These are phyloP conservation scores for Micromussa lordhowensis DNA, from an alignment of 92 coral and sea anemone genomes.

Conservation along the genomic window DNA sequence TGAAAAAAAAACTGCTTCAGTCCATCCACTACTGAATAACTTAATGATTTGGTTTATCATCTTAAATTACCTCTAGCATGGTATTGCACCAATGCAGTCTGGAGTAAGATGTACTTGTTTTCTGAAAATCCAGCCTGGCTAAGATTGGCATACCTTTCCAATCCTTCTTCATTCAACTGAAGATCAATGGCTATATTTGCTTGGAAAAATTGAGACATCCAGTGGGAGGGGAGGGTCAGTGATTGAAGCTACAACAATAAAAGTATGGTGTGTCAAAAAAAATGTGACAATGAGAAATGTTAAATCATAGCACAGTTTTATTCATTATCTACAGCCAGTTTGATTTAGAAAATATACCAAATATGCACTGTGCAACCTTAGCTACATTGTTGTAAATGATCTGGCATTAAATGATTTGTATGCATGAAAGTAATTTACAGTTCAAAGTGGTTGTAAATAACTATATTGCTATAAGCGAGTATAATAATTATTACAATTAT, in stretches of 20 bases:
- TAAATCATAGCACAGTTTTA: no score
- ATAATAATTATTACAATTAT: no score
- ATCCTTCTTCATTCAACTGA: constrained; percentile 84
- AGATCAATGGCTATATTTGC: constrained; percentile 91
- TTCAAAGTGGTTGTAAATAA: no score
- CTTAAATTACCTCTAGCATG: constrained; percentile 83
- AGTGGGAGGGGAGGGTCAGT: constrained; percentile 84
- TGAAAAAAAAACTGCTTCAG: no score
- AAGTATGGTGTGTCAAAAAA: not conserved
- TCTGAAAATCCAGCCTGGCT: constrained; percentile 88
- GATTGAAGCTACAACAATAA: constrained; percentile 66
- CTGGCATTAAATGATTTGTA: no score
- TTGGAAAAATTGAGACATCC: constrained; percentile 93
- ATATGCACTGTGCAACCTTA: no score
- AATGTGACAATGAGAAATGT: not conserved
- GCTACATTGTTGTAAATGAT: no score
- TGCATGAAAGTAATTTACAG: no score
- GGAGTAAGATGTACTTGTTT: constrained; percentile 88
- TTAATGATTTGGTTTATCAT: not conserved
- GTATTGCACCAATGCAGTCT: constrained; percentile 91
- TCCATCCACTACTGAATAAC: no score
- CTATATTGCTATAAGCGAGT: no score
- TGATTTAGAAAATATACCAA: no score
- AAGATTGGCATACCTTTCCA: constrained; percentile 77
- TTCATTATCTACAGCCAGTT: no score